These are phyloP conservation scores for Toxostoma redivivum DNA, from an alignment of 2,113 vertebrate genomes.

Conservation along the genomic window DNA sequence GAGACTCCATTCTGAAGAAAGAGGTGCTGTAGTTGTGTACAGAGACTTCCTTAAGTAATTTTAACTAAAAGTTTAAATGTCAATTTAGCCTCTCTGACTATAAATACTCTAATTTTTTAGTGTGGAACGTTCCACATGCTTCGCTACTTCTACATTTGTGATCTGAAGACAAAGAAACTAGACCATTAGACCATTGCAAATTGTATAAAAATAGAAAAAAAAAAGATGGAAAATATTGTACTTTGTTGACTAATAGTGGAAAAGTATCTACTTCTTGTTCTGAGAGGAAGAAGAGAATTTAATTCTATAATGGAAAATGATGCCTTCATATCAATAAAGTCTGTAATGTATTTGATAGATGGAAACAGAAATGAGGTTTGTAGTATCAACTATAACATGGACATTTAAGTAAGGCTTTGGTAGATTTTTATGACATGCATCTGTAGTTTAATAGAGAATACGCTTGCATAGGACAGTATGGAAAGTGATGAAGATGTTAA, in stretches of 20 bases:
- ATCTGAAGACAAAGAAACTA: not conserved
- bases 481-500: not conserved
- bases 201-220: not conserved
- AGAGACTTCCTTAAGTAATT: not conserved
- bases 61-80: not conserved
- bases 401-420: not conserved
- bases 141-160: not conserved
- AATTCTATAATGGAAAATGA: not conserved
- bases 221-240: not conserved
- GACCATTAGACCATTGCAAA: not conserved
- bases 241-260: not conserved
- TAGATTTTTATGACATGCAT: not conserved
- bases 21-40: not conserved
- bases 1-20: not conserved
- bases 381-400: not conserved
- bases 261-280: not conserved
- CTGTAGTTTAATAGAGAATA: not conserved
- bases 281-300: not conserved
- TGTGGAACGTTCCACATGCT: not conserved
- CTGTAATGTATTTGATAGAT: not conserved
- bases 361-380: not conserved
- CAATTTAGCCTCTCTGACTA: not conserved
- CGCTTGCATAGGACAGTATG: not conserved
- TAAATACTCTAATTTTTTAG: not conserved
- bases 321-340: not conserved